Percentiles rank a stretch among this genome's conserved stretches.
Conservation (phyloP, 2,888 invertebrate genomes). For the Folsomia candida region DNA sequence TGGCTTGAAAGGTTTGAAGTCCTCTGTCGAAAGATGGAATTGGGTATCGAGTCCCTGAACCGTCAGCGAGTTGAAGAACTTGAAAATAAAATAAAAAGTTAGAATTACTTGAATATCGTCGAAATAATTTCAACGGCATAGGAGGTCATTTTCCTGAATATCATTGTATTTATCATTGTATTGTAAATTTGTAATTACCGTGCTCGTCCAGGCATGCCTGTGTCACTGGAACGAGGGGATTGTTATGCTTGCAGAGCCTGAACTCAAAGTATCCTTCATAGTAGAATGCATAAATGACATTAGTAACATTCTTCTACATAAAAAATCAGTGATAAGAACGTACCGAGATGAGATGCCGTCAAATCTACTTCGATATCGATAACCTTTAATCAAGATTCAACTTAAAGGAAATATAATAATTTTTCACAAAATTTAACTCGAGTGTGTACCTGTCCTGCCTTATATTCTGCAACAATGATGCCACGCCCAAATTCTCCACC, state of each 20-base stretch:
- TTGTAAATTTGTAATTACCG: no score
- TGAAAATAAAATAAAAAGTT: no score
- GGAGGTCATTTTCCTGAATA: no score
- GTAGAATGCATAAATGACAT: background rate
- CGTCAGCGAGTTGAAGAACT: slow-evolving; percentile 51
- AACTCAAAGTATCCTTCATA: slow-evolving; percentile 52
- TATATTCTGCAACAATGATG: slow-evolving; percentile 50
- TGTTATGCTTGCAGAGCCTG: slow-evolving; percentile 53
- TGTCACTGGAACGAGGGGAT: slow-evolving; percentile 47
- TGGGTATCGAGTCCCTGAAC: slow-evolving; percentile 41
- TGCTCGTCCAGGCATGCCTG: slow-evolving; percentile 53
- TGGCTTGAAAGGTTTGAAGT: slow-evolving; percentile 18
- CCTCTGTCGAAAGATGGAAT: slow-evolving; percentile 24
- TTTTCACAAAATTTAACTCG: no score
- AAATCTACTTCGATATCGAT: slow-evolving; percentile 37
- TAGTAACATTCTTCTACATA: no score
- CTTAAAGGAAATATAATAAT: slow-evolving; percentile 1
- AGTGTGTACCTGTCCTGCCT: slow-evolving; percentile 51
- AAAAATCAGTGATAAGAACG: no score
- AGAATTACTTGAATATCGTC: no score
- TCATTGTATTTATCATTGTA: no score
- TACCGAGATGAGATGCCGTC: slow-evolving; percentile 42
- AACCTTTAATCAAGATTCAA: slow-evolving; percentile 1
- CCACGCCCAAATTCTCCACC: slow-evolving; percentile 52
- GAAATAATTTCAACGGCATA: no score